Base-by-base conservation (phyloP, 1,140 invertebrate genomes). In the Apis laboriosa region DNA sequence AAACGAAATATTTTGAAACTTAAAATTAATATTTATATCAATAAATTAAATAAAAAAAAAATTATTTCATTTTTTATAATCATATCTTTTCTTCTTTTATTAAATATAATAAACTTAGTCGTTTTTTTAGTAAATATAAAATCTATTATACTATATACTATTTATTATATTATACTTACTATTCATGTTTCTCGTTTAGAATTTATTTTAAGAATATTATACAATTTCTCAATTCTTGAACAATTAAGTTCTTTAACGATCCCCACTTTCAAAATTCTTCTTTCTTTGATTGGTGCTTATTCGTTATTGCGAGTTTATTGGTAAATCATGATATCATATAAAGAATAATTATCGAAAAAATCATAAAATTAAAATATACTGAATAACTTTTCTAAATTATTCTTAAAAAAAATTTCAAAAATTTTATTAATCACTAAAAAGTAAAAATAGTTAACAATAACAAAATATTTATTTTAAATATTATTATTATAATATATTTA, bases 111-210 rank as follows among this genome's bases (percentile, higher is more conserved):
- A 17, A 5, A 63, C 13, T 28, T 63, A 0, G 34, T 43, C 5
- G 34, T 43, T 43, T 43, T 34, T 43, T 43, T 43, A 43, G 0
- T 43, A 7, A 43, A 43, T 43, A 43, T 43, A 43, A 43, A 43
- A 43, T 43, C 34, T 15, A 13, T 9, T 15, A 8, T 28, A 63
- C 17, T 56, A 56, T 56, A 17, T 56, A 7, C 4, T 56, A 56
- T 56, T 8, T 60, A 28, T 55, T 24, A 70, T 77, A 34, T 2
- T 2, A 28, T n/a, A 86, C 87, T 90, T 85, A 91, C 90, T 87
- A 70, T 75, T 75, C 91, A 92, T 91, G 75, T 84, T 90, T 80
- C 64, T 49, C 13, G 56, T 81, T 60, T 71, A 84, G 71, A 53
- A 79, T 76, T 60, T 74, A 77, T 74, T 74, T 68, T 68, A 43